Evolutionary conservation across 2,888 invertebrate species (phyloP).

Genomic region (Antheraea assamensis): DNA sequence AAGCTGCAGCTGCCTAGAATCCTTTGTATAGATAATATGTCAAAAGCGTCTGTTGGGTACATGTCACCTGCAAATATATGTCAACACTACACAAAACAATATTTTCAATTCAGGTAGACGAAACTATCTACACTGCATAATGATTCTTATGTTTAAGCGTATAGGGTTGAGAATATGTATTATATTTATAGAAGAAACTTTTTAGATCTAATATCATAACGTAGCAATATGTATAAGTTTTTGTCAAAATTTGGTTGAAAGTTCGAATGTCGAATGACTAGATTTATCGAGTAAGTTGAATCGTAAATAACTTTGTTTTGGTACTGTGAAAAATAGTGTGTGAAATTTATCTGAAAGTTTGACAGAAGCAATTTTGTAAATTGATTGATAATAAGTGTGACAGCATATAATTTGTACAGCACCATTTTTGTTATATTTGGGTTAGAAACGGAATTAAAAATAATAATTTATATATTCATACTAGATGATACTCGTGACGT

Average conservation of each 20-base stretch:
- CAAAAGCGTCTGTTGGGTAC: constrained; percentile 71
- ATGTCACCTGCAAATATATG: constrained; percentile 80
- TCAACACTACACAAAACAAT: constrained; percentile 69
- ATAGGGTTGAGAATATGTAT: constrained; percentile 14
- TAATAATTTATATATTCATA: no score
- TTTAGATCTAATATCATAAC: constrained; percentile 52
- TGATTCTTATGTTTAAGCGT: background rate
- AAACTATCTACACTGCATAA: constrained; percentile 27
- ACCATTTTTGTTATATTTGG: background rate
- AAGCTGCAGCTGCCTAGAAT: constrained; percentile 56
- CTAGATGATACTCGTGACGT: no score
- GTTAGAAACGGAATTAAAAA: no score
- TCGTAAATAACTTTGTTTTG: constrained; percentile 48
- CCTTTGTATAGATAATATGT: constrained; percentile 77
- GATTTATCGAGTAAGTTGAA: constrained; percentile 72
- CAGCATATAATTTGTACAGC: background rate
- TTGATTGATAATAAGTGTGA: background rate
- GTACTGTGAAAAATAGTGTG: constrained; percentile 35
- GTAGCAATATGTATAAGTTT: constrained; percentile 67
- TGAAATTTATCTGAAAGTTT: constrained; percentile 31
- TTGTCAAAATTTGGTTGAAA: constrained; percentile 63
- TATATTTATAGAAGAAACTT: constrained; percentile 26
- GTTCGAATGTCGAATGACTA: constrained; percentile 53
- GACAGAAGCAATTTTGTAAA: constrained; percentile 20
- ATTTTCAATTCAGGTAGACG: constrained; percentile 36